These are phyloP conservation scores for Heliconius melpomene DNA, from an alignment of 1,140 invertebrate genomes.

Conservation along the genomic window DNA sequence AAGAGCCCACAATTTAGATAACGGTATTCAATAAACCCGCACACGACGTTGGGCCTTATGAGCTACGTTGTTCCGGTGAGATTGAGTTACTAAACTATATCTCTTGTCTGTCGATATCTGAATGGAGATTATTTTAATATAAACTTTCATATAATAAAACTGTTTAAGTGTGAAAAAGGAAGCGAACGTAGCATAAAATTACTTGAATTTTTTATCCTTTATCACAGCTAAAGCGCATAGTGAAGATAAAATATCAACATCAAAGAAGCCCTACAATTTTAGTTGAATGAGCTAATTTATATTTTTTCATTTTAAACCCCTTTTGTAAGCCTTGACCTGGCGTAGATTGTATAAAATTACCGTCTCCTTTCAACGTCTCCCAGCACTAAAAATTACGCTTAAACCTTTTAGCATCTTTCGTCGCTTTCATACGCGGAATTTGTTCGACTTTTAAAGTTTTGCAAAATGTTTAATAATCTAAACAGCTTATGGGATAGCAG, in stretches of 20 bases:
- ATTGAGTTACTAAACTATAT: slow-evolving; percentile 42
- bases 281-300: slow-evolving; percentile 26
- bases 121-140: not conserved
- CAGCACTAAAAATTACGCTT: slow-evolving; percentile 49
- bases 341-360: slow-evolving; percentile 55
- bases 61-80: slow-evolving; percentile 57
- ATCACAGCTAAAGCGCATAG: not conserved
- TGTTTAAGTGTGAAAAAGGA: not conserved
- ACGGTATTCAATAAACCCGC: slow-evolving; percentile 69
- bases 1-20: slow-evolving; percentile 68
- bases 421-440: slow-evolving; percentile 42
- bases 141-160: not conserved
- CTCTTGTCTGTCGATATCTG: not conserved
- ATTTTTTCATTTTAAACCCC: slow-evolving; percentile 32
- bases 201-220: not conserved
- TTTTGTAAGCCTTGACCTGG: slow-evolving; percentile 29
- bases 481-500: not conserved
- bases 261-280: slow-evolving; percentile 8
- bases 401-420: slow-evolving; percentile 48
- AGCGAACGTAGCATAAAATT: not conserved
- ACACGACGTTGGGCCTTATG: slow-evolving; percentile 42
- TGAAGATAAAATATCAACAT: slow-evolving; percentile 11
- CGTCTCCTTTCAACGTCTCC: slow-evolving; percentile 46
- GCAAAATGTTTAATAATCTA: not conserved
- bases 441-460: slow-evolving; percentile 38